Evolutionary conservation across 2,113 vertebrate species (phyloP).

Genomic region (Barnardius zonarius): DNA sequence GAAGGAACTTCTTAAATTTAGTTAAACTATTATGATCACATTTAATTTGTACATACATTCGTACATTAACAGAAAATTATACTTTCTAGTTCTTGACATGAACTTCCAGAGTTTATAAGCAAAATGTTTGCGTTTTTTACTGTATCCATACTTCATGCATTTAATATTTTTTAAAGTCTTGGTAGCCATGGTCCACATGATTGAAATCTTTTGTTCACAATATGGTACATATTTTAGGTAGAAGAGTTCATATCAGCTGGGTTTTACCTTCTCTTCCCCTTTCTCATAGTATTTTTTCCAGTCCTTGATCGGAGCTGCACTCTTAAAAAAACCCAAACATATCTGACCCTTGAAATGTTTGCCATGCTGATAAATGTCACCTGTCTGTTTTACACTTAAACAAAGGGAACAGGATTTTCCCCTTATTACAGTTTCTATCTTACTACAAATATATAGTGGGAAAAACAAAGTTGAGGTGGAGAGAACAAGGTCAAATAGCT

Average conservation of each 20-base stretch:
- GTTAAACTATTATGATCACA: not conserved
- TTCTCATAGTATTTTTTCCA: not conserved
- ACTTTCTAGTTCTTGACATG: not conserved
- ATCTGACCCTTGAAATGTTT: not conserved
- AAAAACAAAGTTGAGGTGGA: not conserved
- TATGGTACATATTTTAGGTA: not conserved
- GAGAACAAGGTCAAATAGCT: not conserved
- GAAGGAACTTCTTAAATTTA: not conserved
- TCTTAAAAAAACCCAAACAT: not conserved
- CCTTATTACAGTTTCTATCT: not conserved
- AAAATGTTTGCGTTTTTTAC: not conserved
- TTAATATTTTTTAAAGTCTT: not conserved
- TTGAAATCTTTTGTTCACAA: not conserved
- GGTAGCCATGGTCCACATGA: not conserved
- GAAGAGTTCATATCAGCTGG: not conserved
- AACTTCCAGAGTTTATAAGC: not conserved
- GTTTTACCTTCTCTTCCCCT: not conserved
- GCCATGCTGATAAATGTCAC: not conserved
- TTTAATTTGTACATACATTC: not conserved
- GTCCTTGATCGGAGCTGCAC: not conserved
- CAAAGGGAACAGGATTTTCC: not conserved
- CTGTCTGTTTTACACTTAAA: not conserved
- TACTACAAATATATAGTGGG: not conserved
- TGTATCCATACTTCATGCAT: not conserved
- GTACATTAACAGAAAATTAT: not conserved